Base-by-base conservation (phyloP, 2,888 invertebrate genomes). In the Cetonia aurata region DNA sequence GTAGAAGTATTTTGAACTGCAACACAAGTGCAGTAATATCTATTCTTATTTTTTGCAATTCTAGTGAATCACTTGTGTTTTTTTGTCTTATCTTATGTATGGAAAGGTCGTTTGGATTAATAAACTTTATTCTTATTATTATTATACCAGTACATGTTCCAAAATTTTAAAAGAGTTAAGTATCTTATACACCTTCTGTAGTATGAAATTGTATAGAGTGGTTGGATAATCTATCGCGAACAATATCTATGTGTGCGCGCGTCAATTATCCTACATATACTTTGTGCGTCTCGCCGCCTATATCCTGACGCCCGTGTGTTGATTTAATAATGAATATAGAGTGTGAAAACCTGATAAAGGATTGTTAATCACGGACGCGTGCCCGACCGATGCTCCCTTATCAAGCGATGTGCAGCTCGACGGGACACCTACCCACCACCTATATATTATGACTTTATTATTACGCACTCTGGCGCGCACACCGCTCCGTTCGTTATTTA, bases 341-440 rank as follows among this genome's bases (percentile, higher is more conserved):
- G 80, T 80, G 80, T 79, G 79, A 75, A 79, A 76, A 76, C 78
- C 77, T 77, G 81, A 81, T 82, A 82, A 80, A 80, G 80, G 80
- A 77, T 76, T 72, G 72, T 77, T 79, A 81, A 81, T 80, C 80
- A 78, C 76, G 75, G 78, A 80, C 82, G 81, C 81, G 81, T 82
- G 83, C 79, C 81, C 77, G 78, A 77, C 79, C 78, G 79, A 78
- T 81, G 81, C 80, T 79, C 78, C 77, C 80, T 82, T 83, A 83
- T 83, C 83, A 80, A 79, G 72, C 78, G 80, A 80, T 81, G 80
- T 80, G 80, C 82, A 82, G 81, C 78, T 75, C 73, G 4, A 25
- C 25, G 77, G 77, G 77, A 79, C 77, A 79, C 80, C 79, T 80
- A 80, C 56, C 56, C 25, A 25, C 25, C 25, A 25, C 25, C 25